Evolutionary conservation across 2,888 invertebrate genomes (phyloP).

Genomic region (Parnassius orleans): DNA sequence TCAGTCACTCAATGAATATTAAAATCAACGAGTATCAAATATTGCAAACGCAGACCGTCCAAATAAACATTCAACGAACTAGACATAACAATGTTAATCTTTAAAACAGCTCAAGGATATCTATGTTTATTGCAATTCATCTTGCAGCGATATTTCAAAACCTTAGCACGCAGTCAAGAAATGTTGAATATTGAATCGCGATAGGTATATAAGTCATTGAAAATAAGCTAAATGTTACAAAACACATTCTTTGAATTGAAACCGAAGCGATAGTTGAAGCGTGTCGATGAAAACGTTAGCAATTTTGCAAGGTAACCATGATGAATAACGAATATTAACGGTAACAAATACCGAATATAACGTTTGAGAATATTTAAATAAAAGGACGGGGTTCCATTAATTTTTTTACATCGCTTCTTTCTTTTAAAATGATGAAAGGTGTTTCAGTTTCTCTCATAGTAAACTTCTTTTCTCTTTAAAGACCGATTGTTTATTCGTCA

Average conservation of each 20-base stretch:
- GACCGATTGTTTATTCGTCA: too few relatives aligned
- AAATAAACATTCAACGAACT: too few relatives aligned
- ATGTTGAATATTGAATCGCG: conserved; percentile 16
- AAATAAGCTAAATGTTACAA: conserved; percentile 14
- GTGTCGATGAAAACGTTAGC: conserved; percentile 10
- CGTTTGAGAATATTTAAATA: not conserved
- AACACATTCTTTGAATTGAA: conserved; percentile 17
- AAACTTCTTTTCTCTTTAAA: too few relatives aligned
- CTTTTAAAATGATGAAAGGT: too few relatives aligned
- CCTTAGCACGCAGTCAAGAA: conserved; percentile 16
- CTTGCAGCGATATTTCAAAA: conserved; percentile 13
- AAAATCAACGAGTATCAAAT: too few relatives aligned
- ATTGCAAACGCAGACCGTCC: too few relatives aligned
- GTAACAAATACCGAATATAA: not conserved
- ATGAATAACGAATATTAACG: not conserved
- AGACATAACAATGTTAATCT: conserved; percentile 1
- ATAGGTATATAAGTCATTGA: conserved; percentile 10
- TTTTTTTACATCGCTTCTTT: too few relatives aligned
- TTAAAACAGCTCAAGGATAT: conserved; percentile 13
- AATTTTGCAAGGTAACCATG: conserved; percentile 12
- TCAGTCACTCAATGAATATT: too few relatives aligned
- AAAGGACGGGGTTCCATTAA: not conserved
- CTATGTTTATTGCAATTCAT: conserved; percentile 9
- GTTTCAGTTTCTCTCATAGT: too few relatives aligned
- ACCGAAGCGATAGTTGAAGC: conserved; percentile 8